Evolutionary conservation across 2,113 vertebrate species (phyloP).

Genomic region (human (Homo sapiens)): GRCh38 chr1:236886501-236887000

Average conservation of each 20-base stretch:
- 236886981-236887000: background rate
- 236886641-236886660: background rate
- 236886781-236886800: background rate
- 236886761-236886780: background rate
- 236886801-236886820: background rate
- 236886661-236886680: background rate
- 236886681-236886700: background rate
- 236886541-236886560: background rate
- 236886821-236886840: background rate
- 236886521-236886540: too few relatives aligned
- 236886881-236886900: background rate
- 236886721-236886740: too few relatives aligned
- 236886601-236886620: background rate
- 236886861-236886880: background rate
- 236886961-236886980: background rate
- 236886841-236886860: background rate
- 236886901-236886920: background rate
- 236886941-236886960: background rate
- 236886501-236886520: background rate
- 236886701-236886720: background rate
- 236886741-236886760: too few relatives aligned
- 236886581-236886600: background rate
- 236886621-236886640: background rate
- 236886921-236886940: background rate
- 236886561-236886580: background rate